Percentiles rank a stretch among this genome's conserved stretches.
phyloP scores from a whole-genome alignment of 2,113 vertebrate genomes.

The Phaethornis superciliosus region DNA sequence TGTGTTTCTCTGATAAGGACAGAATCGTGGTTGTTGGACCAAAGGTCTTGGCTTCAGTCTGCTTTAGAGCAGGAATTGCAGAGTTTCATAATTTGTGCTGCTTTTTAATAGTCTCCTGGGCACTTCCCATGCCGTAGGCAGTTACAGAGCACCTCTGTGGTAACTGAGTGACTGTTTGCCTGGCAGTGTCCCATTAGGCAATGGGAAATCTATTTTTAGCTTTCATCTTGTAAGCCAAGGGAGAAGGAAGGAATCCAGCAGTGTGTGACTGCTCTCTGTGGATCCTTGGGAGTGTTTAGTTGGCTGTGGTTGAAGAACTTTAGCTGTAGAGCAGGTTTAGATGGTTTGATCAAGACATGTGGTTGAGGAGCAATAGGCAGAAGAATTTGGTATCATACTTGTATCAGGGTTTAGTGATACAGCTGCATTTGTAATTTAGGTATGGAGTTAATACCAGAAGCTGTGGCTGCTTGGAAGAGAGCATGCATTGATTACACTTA shows the following conservation, averaged over 20 bases:
- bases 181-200: background rate
- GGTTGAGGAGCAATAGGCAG: background rate
- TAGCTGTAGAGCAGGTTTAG: background rate
- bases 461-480: background rate
- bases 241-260: background rate
- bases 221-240: background rate
- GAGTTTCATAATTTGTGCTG: background rate
- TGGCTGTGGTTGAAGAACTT: background rate
- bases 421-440: background rate
- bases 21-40: background rate
- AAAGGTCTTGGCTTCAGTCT: background rate
- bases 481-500: background rate
- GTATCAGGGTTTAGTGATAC: background rate
- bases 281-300: background rate
- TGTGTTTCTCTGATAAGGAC: background rate
- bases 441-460: background rate
- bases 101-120: conserved; percentile 19
- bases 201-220: background rate
- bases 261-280: background rate
- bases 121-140: background rate
- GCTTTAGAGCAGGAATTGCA: background rate
- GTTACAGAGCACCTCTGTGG: background rate
- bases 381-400: background rate
- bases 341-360: background rate
- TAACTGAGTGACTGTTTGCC: background rate